Base-by-base conservation (phyloP, 2,797 vertebrate genomes). In the Mormyrops boulengeri region DNA sequence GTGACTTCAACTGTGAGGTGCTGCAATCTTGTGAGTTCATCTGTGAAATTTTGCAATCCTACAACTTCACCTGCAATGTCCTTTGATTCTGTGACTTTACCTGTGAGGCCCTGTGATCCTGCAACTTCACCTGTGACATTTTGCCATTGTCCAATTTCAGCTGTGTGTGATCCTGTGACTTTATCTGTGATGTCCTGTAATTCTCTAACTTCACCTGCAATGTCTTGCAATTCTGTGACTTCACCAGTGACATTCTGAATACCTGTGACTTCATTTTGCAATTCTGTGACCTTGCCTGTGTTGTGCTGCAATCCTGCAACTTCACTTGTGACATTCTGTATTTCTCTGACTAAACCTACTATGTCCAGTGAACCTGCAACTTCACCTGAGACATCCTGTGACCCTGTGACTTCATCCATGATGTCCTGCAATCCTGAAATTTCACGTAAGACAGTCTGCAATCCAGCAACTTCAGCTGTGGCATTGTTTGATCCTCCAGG, bases 151-250 rank as follows among this genome's bases (percentile, higher is more conserved):
- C 4, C 34, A 14, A 41, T 9, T 38, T 77, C 69, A 77, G 4
- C 14, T 41, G 34, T 77, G 69, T 57, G 17, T 17, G 1, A n/a
- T 66, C 7, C 22, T 66, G 17, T 19, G 2, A 82, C 6, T 44
- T 80, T 7, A 80, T 0, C 17, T 82, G 38, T 47, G 7, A n/a
- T 9, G 6, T 19, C 17, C 38, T 41, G 38, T 17, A 8, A 80
- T 80, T 7, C 38, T 77, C 4, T 5, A 5, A 77, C 34, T 77
- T 77, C 69, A 77, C 69, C 91, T 47, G 91, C 17, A 85, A 88
- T 91, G 82, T 92, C 90, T 5, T 91, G 89, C 89, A 91, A 88
- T 12, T 53, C 11, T 55, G 82, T 87, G 53, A 88, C 89, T 92
- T 91, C 90, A 87, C 88, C 47, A 50, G 8, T n/a, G 88, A 53